Evolutionary conservation across 2,113 vertebrate genomes (phyloP), one percentile per base, ranked within the genome.

Genomic region (Eclectus roratus): DNA sequence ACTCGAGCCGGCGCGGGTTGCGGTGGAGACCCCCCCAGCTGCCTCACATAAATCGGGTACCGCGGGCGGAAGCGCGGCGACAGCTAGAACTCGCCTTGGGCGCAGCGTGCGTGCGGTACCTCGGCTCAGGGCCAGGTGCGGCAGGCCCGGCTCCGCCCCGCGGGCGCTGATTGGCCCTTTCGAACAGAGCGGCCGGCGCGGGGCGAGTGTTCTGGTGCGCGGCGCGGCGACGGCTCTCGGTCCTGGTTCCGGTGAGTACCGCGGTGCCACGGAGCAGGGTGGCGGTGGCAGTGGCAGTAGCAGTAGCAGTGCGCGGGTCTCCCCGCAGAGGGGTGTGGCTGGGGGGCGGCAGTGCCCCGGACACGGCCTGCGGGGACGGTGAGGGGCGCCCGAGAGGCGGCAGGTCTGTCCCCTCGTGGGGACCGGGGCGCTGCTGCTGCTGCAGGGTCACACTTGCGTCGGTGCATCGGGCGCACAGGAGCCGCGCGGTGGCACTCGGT

Each of bases 121-220:
- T 3, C 24, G 19, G 33, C 19, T 1, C 17, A 29, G n/a, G 17
- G 11, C 68, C 76, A 82, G 76, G 89, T 73, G 80, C 28, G 33
- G 52, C 17, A 19, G 56, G 15, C 19, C 17, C 19, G 39, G 84
- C 70, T 84, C 93, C 86, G 19, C 11, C 96, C 35, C 28, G 60
- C 28, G 15, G 13, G 52, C 50, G 53, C 85, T 78, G 82, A 98
- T 98, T 98, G 97, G 98, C 37, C 74, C 81, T 97, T 98, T 98
- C 97, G 96, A 98, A 98, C 96, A 41, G 91, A 96, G 98, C 97
- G 53, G 94, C 68, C 65, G 89, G 95, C 80, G 89, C 63, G 78
- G 39, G 27, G 28, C 28, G 64, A 17, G 10, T 28, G 60, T 24
- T 2, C 6, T 4, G 15, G 64, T 16, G 37, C 14, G 77, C 50